Evolutionary conservation across 2,888 invertebrate genomes (phyloP), one percentile per base, ranked within the genome.

Genomic region (Tachina lurida): DNA sequence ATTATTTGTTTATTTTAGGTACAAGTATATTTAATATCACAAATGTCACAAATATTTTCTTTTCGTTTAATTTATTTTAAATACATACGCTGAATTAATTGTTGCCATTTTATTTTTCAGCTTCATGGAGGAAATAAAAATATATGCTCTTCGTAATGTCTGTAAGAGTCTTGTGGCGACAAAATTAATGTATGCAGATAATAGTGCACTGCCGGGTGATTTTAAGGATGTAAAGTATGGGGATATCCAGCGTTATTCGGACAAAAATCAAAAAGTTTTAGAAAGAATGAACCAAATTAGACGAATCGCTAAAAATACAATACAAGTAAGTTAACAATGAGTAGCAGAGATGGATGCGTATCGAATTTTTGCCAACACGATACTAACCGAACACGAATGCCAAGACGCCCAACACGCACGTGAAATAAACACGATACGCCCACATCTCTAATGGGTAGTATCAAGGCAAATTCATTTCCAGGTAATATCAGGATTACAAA

Each of bases 191-290:
- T 22, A 22, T 22, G 93, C 94, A 0, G 93, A 94, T 86, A 91
- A 91, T 75, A 93, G 92, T 12, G 91, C 91, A 56, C 89, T 94
- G n/a, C 92, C 93, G 8, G 91, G 92, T 52, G 91, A 94, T 83
- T 93, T 91, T 45, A 93, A 93, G 70, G 93, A 94, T 67, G 91
- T 93, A 60, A 91, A 93, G 83, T 89, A 93, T 39, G 89, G 91
- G n/a, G 90, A 93, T 5, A 15, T 91, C 7, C 79, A 88, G 1
- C 89, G 90, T 54, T 91, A 89, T 77, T 81, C 84, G 31, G 91
- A 90, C 45, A 63, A 84, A 1, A 85, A 87, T 31, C 31, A 2
- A 49, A 75, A 87, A 8, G 89, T 91, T 15, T 79, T 88, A 8
- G 47, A 65, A 5, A 90, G 90, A 71, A 80, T 88, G 2, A 84